phyloP scores from a whole-genome alignment of 2,797 vertebrate genomes.

The Galago senegalensis region DNA sequence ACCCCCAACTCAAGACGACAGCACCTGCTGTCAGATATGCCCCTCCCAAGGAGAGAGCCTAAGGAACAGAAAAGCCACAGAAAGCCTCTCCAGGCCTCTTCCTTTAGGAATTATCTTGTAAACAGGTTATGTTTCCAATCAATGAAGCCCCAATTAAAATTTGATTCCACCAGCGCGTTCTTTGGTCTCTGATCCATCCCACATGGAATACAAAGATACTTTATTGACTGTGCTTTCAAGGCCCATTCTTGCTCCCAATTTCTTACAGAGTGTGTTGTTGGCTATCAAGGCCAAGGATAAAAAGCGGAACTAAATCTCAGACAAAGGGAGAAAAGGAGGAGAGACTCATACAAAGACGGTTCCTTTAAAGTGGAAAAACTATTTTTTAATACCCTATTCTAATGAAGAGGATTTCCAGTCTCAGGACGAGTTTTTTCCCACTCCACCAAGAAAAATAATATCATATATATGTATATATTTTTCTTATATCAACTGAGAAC shows the following conservation, averaged over 20 bases:
- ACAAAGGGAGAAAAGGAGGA: not conserved
- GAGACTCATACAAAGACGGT: not conserved
- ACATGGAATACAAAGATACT: not conserved
- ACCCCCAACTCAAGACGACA: not conserved
- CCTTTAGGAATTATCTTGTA: not conserved
- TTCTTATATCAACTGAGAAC: not conserved
- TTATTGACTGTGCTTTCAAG: not conserved
- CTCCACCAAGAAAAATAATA: constrained; percentile 20
- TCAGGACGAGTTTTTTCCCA: constrained; percentile 20
- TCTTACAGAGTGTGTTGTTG: not conserved
- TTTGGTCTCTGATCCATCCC: not conserved
- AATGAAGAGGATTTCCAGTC: not conserved
- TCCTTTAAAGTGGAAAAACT: not conserved
- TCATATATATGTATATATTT: constrained; percentile 12
- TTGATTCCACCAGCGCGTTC: not conserved
- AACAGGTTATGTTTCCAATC: not conserved
- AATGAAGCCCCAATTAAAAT: not conserved
- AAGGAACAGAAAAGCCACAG: not conserved
- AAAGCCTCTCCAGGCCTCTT: not conserved
- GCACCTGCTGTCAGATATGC: not conserved
- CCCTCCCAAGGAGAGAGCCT: not conserved
- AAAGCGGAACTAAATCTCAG: not conserved
- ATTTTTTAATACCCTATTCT: not conserved
- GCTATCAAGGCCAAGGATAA: not conserved
- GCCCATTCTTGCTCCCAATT: not conserved